Evolutionary conservation across 2,113 vertebrate genomes (phyloP), one percentile per base, ranked within the genome.

Genomic region (Gallinago jamesoni): DNA sequence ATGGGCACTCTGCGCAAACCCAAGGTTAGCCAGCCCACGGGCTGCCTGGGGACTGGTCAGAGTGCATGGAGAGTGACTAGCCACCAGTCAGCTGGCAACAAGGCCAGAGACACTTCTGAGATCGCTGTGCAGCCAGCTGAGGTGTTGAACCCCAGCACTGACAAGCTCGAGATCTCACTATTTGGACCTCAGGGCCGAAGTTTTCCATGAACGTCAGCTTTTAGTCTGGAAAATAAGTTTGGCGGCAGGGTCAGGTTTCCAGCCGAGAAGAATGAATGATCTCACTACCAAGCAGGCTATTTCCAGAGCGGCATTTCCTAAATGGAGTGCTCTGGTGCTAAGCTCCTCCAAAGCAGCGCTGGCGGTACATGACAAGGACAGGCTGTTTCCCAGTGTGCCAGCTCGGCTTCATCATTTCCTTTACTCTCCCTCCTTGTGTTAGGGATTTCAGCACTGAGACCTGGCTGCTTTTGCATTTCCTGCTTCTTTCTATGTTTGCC

Each of bases 211-310:
- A 43, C 41, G 39, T 95, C 87, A 94, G 57, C 89, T 94, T 91
- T 55, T 66, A 73, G 81, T 59, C 83, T 87, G 86, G 87, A 97
- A 95, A 97, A 92, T 69, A 56, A 89, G 43, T 96, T 90, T 95
- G 96, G 94, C 66, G 73, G 84, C 53, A 55, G 75, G 45, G 47
- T 93, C 72, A 37, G 86, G 47, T 92, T 97, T 93, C 94, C 89
- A 96, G 41, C 84, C 82, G 85, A 91, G 92, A 94, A 96, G 86
- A 96, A 95, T 75, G 89, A 96, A 95, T 96, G 86, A 84, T 91
- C 90, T 95, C 90, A 96, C 77, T 88, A 83, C 63, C 33, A 82
- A 87, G 79, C 1, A 18, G 80, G 50, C 69, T 97, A 69, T 94
- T 97, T 92, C 91, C 91, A 96, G 95, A 92, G 23, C 8, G 3